Evolutionary conservation across 2,797 vertebrate genomes (phyloP).

Genomic region (Phataginus tricuspis): DNA sequence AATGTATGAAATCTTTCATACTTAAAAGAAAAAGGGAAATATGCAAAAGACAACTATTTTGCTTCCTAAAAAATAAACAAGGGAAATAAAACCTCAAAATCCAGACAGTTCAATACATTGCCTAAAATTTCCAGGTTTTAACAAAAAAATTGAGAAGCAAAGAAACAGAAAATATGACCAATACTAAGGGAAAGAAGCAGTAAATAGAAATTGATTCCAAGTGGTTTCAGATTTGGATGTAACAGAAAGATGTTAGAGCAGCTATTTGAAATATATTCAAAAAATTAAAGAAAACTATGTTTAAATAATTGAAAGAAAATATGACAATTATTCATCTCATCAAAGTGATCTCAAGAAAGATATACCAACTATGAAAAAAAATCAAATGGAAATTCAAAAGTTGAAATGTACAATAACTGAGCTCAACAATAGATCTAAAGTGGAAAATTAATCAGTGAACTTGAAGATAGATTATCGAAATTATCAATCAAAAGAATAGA

Average conservation of each 20-base stretch:
- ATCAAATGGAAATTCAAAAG: not conserved
- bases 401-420: not conserved
- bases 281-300: not conserved
- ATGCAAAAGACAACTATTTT: not conserved
- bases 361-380: not conserved
- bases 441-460: not conserved
- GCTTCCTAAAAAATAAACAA: not conserved
- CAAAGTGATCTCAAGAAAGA: not conserved
- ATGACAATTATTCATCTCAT: not conserved
- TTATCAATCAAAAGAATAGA: not conserved
- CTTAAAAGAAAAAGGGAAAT: not conserved
- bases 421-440: not conserved
- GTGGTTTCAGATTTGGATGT: not conserved
- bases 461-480: not conserved
- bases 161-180: not conserved
- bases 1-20: not conserved
- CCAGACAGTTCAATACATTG: not conserved
- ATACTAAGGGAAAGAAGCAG: not conserved
- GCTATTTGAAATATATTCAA: not conserved
- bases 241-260: not conserved
- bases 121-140: not conserved
- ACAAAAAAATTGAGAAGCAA: not conserved
- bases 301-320: conserved; percentile 32
- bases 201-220: not conserved
- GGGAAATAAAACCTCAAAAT: not conserved